These are phyloP conservation scores for Ammodytes marinus DNA, from an alignment of 2,113 vertebrate genomes.

Conservation along the genomic window DNA sequence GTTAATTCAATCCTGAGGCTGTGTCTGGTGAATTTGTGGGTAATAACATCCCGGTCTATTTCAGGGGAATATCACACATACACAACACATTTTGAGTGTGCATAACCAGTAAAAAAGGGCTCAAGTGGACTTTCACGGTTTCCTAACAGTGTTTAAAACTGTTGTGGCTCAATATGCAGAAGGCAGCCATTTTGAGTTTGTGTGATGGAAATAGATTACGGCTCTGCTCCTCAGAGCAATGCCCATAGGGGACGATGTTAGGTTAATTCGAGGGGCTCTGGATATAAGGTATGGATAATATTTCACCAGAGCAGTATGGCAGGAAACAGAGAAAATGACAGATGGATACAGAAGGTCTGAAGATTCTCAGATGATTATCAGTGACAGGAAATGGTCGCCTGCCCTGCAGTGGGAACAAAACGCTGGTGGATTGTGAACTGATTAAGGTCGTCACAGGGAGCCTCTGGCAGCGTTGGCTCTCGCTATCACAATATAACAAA, in stretches of 20 bases:
- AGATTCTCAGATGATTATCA: constrained; percentile 62
- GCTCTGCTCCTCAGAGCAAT: constrained; percentile 35
- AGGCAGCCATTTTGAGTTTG: constrained; percentile 20
- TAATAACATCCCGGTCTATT: constrained; percentile 66
- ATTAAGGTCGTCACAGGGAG: constrained; percentile 25
- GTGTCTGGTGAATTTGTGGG: constrained; percentile 63
- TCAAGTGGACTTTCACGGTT: constrained; percentile 25
- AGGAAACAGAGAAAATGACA: constrained; percentile 39
- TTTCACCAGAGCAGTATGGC: constrained; percentile 37
- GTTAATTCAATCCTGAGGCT: constrained; percentile 69
- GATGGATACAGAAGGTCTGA: constrained; percentile 50
- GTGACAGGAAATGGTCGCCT: constrained; percentile 44
- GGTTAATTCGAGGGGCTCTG: constrained; percentile 36
- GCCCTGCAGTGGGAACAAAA: constrained; percentile 17
- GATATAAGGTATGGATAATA: constrained; percentile 54
- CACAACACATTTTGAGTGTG: constrained; percentile 49
- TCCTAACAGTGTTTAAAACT: constrained; percentile 11
- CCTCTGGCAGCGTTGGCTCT: constrained; percentile 11
- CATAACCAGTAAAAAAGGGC: constrained; percentile 37
- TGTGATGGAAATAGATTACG: constrained; percentile 25
- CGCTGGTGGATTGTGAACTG: constrained; percentile 13
- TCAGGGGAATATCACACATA: constrained; percentile 50
- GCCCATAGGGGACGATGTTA: constrained; percentile 36
- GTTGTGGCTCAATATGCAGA: constrained; percentile 1
- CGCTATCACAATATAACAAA: constrained; percentile 13